Conservation (phyloP, 2,888 invertebrate species). For the Oligia fasciuncula region DNA sequence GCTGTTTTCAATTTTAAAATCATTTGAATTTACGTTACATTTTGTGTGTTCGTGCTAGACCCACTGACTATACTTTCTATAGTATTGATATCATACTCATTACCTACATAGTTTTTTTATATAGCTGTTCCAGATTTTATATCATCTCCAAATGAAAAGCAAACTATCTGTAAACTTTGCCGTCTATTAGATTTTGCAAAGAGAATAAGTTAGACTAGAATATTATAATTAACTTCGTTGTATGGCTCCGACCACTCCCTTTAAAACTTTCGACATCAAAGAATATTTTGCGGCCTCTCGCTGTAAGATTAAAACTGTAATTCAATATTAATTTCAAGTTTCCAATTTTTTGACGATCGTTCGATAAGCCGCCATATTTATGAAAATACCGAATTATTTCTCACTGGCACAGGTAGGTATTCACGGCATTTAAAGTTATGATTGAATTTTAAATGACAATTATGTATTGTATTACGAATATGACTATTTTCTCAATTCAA, state of each 20-base stretch:
- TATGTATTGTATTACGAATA: neutral
- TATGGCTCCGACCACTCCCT: constrained; percentile 17
- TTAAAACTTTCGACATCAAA: constrained; percentile 36
- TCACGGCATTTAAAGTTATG: neutral
- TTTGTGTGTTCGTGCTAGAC: neutral
- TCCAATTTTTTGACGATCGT: constrained; percentile 37
- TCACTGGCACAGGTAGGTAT: neutral
- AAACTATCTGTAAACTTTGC: constrained; percentile 30
- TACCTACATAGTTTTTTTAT: neutral
- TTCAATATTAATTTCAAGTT: constrained; percentile 52
- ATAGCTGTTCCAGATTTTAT: neutral
- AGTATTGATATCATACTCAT: neutral
- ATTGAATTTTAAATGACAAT: neutral
- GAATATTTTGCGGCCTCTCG: constrained; percentile 41
- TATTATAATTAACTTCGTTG: constrained; percentile 40
- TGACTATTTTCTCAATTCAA: neutral
- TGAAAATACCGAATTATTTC: constrained; percentile 20
- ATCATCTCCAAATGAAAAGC: constrained; percentile 33
- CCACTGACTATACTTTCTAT: neutral
- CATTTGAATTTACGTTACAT: neutral
- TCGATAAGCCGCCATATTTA: constrained; percentile 45
- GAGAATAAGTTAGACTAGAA: constrained; percentile 45
- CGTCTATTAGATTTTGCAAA: constrained; percentile 40
- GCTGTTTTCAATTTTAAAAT: neutral
- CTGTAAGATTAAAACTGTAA: constrained; percentile 49